Base-by-base conservation (phyloP, 2,113 vertebrate genomes). In the Oenanthe oenanthe region DNA sequence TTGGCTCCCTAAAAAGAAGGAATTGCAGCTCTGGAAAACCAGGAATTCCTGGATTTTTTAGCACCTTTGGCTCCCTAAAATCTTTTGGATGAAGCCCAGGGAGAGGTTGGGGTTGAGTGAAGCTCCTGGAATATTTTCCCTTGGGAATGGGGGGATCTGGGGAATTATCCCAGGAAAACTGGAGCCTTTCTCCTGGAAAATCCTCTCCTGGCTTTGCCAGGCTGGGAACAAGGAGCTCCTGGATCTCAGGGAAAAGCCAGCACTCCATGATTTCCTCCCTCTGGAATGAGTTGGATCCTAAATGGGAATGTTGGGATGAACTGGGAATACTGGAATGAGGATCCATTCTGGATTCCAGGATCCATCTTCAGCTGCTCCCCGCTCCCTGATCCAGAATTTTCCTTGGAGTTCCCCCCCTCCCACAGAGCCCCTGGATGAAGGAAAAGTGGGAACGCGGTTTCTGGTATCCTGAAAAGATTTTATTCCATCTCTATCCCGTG, bases 401-500 rank as follows among this genome's bases (percentile, higher is more conserved):
- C 60, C 12, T 26, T 26, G 8, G 0, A 31, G 45, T 9, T 85
- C 6, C 6, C 43, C 43, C 21, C 31, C 21, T 32, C 22, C 9
- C 4, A 3, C 10, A 0, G 3, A 2, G 12, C 31, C 62, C 43
- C 45, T 3, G 3, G 4, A 10, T 3, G 14, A 22, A 26, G 53
- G 51, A 6, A 47, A 48, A 19, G 38, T 6, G 7, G 0, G 15
- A 25, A 45, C 13, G 6, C 32, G 3, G 45, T 14, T 14, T 70
- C 53, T 70, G 96, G 60, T 96, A 91, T 94, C 89, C 93, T 92
- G 95, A 96, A 98, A 97, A 96, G 95, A 25, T 94, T 98, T 98
- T 98, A 98, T 98, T 98, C 97, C 89, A 75, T 88, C 96, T 62
- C 96, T 97, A 97, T 95, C 94, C 88, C 18, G 26, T 93, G 93